These are phyloP conservation scores for Pogona vitticeps DNA, from an alignment of 2,113 vertebrate species.

Conservation along the genomic window DNA sequence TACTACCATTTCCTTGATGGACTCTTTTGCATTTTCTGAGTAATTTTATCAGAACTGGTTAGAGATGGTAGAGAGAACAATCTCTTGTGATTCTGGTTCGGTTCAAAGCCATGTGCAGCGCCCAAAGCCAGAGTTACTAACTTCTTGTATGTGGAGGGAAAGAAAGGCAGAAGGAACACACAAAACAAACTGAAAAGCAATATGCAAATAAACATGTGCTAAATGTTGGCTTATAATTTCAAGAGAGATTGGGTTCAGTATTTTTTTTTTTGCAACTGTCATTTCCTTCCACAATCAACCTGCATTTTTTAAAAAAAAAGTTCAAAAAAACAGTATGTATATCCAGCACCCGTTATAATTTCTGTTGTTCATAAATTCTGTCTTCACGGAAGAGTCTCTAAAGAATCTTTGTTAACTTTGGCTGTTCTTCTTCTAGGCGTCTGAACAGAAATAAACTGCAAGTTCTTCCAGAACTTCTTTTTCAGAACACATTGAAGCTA, in stretches of 20 bases:
- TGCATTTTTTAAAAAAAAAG: not conserved
- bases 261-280: not conserved
- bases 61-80: not conserved
- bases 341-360: not conserved
- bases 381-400: not conserved
- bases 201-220: not conserved
- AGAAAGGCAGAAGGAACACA: not conserved
- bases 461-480: constrained; percentile 95
- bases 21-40: not conserved
- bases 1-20: not conserved
- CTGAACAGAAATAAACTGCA: constrained; percentile 97
- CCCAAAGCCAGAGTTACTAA: not conserved
- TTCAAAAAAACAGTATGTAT: not conserved
- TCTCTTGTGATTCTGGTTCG: not conserved
- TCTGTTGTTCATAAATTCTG: not conserved
- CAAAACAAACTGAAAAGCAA: not conserved
- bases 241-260: not conserved
- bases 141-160: not conserved
- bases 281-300: not conserved
- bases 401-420: constrained; percentile 28
- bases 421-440: constrained; percentile 77
- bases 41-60: not conserved
- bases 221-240: not conserved
- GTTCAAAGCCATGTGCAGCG: not conserved
- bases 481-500: constrained; percentile 95